Base-by-base conservation (phyloP, 2,888 invertebrate species). In the Leucophora obtusa region DNA sequence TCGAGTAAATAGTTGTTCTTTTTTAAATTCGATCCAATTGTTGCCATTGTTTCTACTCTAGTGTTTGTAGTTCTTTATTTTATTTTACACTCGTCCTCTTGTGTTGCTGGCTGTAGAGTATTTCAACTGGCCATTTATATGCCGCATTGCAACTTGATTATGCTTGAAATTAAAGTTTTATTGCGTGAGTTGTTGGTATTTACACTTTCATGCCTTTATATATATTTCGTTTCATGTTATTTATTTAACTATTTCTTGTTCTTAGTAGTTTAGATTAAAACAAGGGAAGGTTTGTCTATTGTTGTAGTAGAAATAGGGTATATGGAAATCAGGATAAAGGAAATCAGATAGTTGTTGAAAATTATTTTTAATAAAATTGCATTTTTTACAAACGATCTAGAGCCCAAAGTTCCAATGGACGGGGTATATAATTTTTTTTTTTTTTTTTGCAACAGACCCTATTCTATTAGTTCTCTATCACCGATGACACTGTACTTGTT, bases 111-210 rank as follows among this genome's bases (percentile, higher is more conserved):
- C 28, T 56, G n/a, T 33, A 38, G 53, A 17, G 21, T 65, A 43
- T 54, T 15, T 79, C 35, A 54, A 68, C 74, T 28, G 65, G 62
- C 43, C 60, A 77, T 79, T 79, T 82, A 82, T 75, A 73, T 76
- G 79, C 79, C 66, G 79, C 82, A 79, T 82, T 82, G 79, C 79
- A 79, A 76, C 79, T 79, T 79, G 80, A 82, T 82, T 82, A 77
- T 78, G 83, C 83, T 76, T 83, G 80, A 83, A 83, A 82, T 83
- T 83, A 83, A 83, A 82, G 80, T 82, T 82, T 83, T 81, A 81
- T 81, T 81, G 81, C 77, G 77, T 81, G 77, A 74, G 77, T 73
- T 73, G 73, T 74, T 73, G 66, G 68, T 77, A 76, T 81, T 77
- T 77, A 70, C 81, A 81, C 77, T 81, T 81, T 81, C 77, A 81